phyloP scores from a whole-genome alignment of 2,888 invertebrate genomes.

The Leptopterna dolabrata region DNA sequence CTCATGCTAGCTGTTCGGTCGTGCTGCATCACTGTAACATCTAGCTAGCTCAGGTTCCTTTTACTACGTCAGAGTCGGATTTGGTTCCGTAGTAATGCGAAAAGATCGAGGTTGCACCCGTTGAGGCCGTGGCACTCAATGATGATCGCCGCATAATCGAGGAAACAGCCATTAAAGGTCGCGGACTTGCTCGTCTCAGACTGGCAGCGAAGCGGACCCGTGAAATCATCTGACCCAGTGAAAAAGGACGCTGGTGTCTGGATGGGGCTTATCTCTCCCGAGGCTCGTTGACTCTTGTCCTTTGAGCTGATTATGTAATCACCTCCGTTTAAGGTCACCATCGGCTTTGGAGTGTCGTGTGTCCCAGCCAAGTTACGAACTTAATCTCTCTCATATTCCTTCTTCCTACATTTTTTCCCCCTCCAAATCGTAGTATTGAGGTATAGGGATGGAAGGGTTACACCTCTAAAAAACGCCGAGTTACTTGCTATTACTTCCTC shows the following conservation, averaged over 20 bases:
- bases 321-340: slow-evolving; percentile 16
- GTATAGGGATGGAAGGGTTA: too few species aligned
- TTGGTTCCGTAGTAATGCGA: neutral
- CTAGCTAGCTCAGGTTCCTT: too few species aligned
- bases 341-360: slow-evolving; percentile 8
- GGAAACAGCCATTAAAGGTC: neutral
- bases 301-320: slow-evolving; percentile 36
- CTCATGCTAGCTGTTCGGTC: too few species aligned
- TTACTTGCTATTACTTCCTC: too few species aligned
- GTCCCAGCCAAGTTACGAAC: neutral
- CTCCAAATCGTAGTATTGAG: too few species aligned
- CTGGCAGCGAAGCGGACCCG: neutral
- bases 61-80: too few species aligned
- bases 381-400: neutral
- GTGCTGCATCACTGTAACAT: too few species aligned
- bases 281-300: slow-evolving; percentile 16
- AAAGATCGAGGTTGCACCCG: neutral
- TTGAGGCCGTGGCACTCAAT: neutral
- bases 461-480: too few species aligned
- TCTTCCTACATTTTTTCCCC: neutral
- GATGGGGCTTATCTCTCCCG: neutral
- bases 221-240: slow-evolving; percentile 7
- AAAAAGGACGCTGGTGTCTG: neutral
- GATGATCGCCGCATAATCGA: neutral
- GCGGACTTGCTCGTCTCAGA: neutral